phyloP scores from a whole-genome alignment of 2,113 vertebrate genomes.

The Anolis sagrei region DNA sequence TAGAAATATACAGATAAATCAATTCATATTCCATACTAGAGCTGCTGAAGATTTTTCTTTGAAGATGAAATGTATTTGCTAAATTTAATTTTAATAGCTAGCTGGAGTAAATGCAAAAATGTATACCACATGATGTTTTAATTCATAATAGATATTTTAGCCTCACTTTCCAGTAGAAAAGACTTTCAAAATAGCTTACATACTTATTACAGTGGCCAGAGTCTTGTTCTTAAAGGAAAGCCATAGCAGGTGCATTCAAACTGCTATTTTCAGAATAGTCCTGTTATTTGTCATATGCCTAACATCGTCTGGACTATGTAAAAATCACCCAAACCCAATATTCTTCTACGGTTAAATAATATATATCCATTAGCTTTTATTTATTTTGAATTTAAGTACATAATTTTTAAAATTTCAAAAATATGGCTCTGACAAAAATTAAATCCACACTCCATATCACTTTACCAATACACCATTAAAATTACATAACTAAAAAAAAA shows the following conservation, averaged over 20 bases:
- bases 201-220: too few relatives aligned
- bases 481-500: slow-evolving; percentile 1
- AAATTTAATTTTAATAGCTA: background rate
- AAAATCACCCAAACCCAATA: background rate
- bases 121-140: background rate
- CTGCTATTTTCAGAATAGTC: background rate
- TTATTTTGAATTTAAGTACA: background rate
- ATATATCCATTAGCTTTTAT: background rate
- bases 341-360: background rate
- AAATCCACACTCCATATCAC: background rate
- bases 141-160: background rate
- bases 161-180: too few relatives aligned
- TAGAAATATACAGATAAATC: background rate
- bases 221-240: background rate
- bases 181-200: too few relatives aligned
- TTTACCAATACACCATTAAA: slow-evolving; percentile 10
- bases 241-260: background rate
- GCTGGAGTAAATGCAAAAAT: background rate
- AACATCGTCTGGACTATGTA: background rate
- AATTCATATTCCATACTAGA: slow-evolving; percentile 7
- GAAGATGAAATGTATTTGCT: background rate
- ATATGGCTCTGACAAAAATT: background rate
- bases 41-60: background rate
- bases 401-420: background rate
- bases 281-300: background rate